Percentiles rank a stretch among this genome's conserved stretches.
Evolutionary conservation across 2,113 vertebrate genomes (phyloP).

Genomic region (Promerops cafer): DNA sequence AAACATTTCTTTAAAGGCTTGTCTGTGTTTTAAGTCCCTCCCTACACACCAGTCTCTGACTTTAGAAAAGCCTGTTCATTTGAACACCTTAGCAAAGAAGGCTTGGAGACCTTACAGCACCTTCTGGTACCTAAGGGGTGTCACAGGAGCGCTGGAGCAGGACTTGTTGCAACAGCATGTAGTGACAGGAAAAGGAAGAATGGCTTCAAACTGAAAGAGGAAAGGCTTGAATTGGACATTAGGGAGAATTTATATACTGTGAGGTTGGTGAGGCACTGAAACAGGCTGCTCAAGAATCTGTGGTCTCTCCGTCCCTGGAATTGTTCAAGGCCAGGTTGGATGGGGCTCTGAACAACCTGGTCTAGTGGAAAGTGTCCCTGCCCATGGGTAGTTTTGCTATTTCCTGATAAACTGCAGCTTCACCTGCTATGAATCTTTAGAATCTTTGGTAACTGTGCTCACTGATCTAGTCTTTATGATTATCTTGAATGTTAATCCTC

Average conservation of each 20-base stretch:
- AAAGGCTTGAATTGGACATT: not conserved
- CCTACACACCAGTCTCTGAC: not conserved
- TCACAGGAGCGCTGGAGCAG: not conserved
- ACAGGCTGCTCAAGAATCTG: not conserved
- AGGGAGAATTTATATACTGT: not conserved
- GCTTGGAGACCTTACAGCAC: not conserved
- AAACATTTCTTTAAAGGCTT: not conserved
- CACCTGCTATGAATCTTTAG: accelerated
- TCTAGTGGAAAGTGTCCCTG: not conserved
- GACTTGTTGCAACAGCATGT: not conserved
- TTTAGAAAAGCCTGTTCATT: not conserved
- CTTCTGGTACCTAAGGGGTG: not conserved
- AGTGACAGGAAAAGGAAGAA: not conserved
- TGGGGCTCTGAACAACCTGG: not conserved
- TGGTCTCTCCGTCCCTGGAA: not conserved
- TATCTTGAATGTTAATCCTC: not conserved
- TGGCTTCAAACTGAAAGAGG: not conserved
- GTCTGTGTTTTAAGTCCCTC: not conserved
- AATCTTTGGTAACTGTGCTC: not conserved
- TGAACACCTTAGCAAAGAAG: not conserved
- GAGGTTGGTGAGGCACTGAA: not conserved
- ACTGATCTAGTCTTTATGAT: not conserved
- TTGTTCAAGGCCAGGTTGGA: not conserved
- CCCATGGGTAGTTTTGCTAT: not conserved
- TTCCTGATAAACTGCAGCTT: not conserved